phyloP scores from a whole-genome alignment of 2,113 vertebrate genomes.

The Catharus bicknelli region DNA sequence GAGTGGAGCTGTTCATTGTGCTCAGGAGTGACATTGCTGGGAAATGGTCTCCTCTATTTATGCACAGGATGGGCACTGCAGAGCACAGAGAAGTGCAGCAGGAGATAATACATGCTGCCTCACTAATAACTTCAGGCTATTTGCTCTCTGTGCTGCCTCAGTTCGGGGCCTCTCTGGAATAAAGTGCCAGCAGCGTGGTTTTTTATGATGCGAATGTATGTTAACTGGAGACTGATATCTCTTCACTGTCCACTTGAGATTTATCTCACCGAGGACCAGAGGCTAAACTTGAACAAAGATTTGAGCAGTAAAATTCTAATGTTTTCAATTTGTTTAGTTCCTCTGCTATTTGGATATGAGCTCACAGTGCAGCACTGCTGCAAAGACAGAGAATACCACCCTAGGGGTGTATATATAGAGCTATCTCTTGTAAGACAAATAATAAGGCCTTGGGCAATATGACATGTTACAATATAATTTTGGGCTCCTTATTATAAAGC shows the following conservation, averaged over 20 bases:
- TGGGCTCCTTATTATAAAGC: constrained; percentile 6
- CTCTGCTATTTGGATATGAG: constrained; percentile 22
- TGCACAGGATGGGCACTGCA: constrained; percentile 51
- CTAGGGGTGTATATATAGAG: constrained; percentile 63
- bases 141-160: constrained; percentile 46
- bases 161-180: constrained; percentile 53
- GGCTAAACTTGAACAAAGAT: constrained; percentile 48
- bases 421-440: constrained; percentile 53
- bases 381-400: constrained; percentile 49
- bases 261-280: constrained; percentile 41
- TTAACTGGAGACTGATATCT: constrained; percentile 46
- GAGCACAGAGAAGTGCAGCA: constrained; percentile 29
- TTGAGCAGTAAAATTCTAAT: constrained; percentile 36
- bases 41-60: constrained; percentile 73
- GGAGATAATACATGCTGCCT: constrained; percentile 55
- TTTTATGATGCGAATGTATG: constrained; percentile 43
- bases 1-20: constrained; percentile 59
- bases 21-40: constrained; percentile 74
- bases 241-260: constrained; percentile 56
- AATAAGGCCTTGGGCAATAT: constrained; percentile 13
- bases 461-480: constrained; percentile 4
- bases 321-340: constrained; percentile 59
- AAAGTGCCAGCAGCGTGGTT: constrained; percentile 55
- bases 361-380: not conserved
- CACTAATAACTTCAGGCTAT: constrained; percentile 66